Conservation (phyloP, 2,113 vertebrate genomes). For the Macquaria ambigua region DNA sequence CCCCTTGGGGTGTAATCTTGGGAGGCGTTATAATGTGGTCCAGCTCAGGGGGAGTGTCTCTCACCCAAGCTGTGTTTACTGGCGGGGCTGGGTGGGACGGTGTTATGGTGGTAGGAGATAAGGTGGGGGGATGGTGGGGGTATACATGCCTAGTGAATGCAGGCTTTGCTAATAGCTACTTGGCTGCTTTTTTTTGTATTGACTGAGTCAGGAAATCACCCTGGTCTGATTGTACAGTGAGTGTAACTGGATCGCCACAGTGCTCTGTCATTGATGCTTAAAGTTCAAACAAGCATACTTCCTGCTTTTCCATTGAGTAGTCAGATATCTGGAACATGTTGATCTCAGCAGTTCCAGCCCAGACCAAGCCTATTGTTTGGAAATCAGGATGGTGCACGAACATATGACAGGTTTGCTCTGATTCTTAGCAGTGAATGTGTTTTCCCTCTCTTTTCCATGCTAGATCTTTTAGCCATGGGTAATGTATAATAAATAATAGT, state of each 20-base stretch:
- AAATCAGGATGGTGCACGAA: slow-evolving; percentile 5
- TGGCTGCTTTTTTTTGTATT: slow-evolving; percentile 35
- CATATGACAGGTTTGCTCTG: slow-evolving; percentile 6
- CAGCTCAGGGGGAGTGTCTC: not conserved
- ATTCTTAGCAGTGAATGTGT: not conserved
- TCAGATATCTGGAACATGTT: slow-evolving; percentile 42
- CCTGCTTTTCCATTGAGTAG: slow-evolving; percentile 57
- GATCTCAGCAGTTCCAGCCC: slow-evolving; percentile 30
- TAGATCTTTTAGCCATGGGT: not conserved
- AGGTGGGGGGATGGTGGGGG: slow-evolving; percentile 27
- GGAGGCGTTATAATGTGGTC: slow-evolving; percentile 37
- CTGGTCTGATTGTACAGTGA: slow-evolving; percentile 42
- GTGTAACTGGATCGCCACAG: slow-evolving; percentile 59
- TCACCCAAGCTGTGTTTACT: slow-evolving; percentile 68
- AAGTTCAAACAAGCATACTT: slow-evolving; percentile 68
- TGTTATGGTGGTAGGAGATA: slow-evolving; percentile 75
- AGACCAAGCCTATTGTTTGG: not conserved
- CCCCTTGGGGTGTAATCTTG: slow-evolving; percentile 49
- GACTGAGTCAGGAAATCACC: slow-evolving; percentile 36
- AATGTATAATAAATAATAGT: slow-evolving; percentile 25
- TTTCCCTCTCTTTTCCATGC: not conserved
- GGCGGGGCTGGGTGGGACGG: slow-evolving; percentile 68
- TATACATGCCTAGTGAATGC: not conserved
- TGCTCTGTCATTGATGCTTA: slow-evolving; percentile 52
- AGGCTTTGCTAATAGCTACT: not conserved